Conservation (phyloP, 2,113 vertebrate species). For the Brachypteracias leptosomus region DNA sequence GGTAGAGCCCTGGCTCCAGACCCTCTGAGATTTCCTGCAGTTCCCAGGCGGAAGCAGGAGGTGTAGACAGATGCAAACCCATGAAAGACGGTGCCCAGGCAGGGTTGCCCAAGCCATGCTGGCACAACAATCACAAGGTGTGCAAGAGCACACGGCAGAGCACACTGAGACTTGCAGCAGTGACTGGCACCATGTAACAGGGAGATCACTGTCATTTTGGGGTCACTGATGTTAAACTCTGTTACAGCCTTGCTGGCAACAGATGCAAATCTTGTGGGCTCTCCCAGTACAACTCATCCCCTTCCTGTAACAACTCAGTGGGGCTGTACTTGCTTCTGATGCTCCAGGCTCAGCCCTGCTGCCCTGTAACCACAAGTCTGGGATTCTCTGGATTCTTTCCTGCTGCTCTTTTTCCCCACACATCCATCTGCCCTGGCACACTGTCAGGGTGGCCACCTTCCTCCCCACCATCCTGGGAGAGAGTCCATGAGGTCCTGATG, state of each 20-base stretch:
- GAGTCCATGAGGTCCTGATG: background rate
- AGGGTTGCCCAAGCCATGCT: background rate
- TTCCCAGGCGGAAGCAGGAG: background rate
- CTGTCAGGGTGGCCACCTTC: background rate
- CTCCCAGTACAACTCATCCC: background rate
- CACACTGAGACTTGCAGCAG: fast-evolving
- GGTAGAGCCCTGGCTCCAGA: background rate
- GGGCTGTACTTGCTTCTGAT: background rate
- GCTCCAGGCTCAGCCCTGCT: background rate
- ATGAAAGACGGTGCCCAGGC: background rate
- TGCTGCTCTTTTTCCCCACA: fast-evolving
- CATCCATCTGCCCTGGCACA: fast-evolving
- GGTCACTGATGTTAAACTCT: background rate
- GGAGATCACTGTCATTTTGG: fast-evolving
- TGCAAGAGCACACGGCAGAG: background rate
- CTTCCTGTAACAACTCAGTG: background rate
- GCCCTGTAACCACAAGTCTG: background rate
- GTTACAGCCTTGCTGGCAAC: background rate
- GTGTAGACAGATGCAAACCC: background rate
- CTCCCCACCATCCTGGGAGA: fast-evolving
- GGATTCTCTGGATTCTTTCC: background rate
- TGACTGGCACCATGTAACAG: background rate
- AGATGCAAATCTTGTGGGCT: background rate
- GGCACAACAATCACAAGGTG: fast-evolving
- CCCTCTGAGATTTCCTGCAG: background rate